These are phyloP conservation scores for Novumbra hubbsi DNA, from an alignment of 2,797 vertebrate species.

Conservation along the genomic window DNA sequence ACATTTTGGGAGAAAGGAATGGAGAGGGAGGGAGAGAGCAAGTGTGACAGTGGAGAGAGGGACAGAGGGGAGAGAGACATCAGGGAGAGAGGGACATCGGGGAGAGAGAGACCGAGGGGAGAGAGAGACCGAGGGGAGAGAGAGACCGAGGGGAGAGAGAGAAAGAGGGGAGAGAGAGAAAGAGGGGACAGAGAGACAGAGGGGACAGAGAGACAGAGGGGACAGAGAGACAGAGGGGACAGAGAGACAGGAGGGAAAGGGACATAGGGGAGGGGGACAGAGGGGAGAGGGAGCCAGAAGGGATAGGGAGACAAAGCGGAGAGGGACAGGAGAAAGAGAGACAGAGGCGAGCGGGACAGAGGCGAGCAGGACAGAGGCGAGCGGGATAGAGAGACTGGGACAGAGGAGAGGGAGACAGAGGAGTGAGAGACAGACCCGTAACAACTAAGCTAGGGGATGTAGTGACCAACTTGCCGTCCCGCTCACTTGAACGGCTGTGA, in stretches of 20 bases:
- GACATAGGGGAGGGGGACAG: background rate
- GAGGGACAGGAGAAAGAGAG: slow-evolving; percentile 32
- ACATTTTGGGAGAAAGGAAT: slow-evolving; percentile 28
- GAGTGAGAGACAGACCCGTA: no score
- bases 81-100: background rate
- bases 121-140: slow-evolving; percentile 17
- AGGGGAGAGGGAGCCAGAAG: slow-evolving; percentile 15
- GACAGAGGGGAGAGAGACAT: slow-evolving; percentile 20
- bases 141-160: background rate
- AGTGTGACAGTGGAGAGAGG: no score
- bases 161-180: slow-evolving; percentile 19
- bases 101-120: slow-evolving; percentile 27
- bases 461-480: slow-evolving; percentile 57
- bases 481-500: slow-evolving; percentile 45
- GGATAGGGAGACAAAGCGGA: background rate
- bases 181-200: background rate
- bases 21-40: no score
- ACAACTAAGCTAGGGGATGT: slow-evolving; percentile 54
- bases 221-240: slow-evolving; percentile 24
- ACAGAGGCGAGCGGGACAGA: background rate
- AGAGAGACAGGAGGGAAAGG: background rate
- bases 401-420: background rate
- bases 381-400: slow-evolving; percentile 5
- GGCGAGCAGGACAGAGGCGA: slow-evolving; percentile 17
- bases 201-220: background rate